Conservation (phyloP, 30 jellyfish, hydroid and myxozoan genomes). For the Aurelia coerulea region DNA sequence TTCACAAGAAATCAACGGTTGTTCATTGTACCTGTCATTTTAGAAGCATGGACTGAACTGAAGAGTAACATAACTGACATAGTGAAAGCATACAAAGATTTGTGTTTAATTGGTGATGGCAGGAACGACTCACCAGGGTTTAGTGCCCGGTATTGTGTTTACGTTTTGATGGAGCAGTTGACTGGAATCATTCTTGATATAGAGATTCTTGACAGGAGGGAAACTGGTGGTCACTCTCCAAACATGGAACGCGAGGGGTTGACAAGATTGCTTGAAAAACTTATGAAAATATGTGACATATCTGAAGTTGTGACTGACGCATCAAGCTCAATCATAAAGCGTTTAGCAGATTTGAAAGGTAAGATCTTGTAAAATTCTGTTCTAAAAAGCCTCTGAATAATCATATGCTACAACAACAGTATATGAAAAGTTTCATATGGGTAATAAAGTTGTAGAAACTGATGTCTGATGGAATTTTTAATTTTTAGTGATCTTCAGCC, state of each 20-base stretch:
- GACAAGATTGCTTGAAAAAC: neutral
- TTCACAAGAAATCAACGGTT: conserved; percentile 20
- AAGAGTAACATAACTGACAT: neutral
- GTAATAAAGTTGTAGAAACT: too few relatives aligned
- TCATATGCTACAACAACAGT: too few relatives aligned
- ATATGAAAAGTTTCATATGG: too few relatives aligned
- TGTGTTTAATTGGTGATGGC: conserved; percentile 52
- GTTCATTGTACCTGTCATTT: conserved; percentile 3
- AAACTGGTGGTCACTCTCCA: conserved; percentile 45
- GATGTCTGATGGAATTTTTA: too few relatives aligned
- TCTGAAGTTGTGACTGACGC: conserved; percentile 25
- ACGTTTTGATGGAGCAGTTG: conserved; percentile 28
- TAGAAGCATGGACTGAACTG: conserved; percentile 28
- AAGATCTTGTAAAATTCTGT: neutral
- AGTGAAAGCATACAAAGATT: conserved; percentile 1
- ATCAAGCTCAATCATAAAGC: conserved; percentile 13
- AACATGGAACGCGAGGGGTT: conserved; percentile 8
- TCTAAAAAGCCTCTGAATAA: too few relatives aligned
- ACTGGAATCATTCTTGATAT: conserved; percentile 10
- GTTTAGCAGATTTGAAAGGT: conserved; percentile 9
- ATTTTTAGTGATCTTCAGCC: too few relatives aligned
- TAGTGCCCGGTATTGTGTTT: conserved; percentile 31
- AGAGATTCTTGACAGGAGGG: conserved; percentile 40
- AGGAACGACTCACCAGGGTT: conserved; percentile 54
- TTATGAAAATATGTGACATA: neutral